These are phyloP conservation scores for Eumeta japonica DNA, from an alignment of 1,140 invertebrate genomes.

Conservation along the genomic window DNA sequence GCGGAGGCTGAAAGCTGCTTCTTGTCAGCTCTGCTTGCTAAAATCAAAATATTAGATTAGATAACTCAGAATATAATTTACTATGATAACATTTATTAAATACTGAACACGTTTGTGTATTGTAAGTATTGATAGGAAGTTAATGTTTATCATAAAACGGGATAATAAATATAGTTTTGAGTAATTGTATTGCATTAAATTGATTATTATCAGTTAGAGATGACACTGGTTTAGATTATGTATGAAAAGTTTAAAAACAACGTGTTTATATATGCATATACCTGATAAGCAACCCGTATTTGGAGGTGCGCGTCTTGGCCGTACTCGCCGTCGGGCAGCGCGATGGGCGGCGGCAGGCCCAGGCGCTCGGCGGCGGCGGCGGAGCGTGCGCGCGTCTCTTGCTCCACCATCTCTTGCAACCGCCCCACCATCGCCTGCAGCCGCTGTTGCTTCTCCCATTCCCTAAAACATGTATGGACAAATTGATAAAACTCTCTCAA, in stretches of 20 bases:
- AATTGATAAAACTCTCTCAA: not conserved
- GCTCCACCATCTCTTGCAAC: conserved; percentile 52
- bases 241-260: not conserved
- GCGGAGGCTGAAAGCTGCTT: conserved; percentile 53
- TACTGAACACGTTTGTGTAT: not conserved
- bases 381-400: conserved; percentile 43
- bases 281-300: conserved; percentile 62
- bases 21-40: conserved; percentile 59
- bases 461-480: conserved; percentile 39
- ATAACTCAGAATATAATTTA: not conserved
- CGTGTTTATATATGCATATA: no score
- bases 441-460: conserved; percentile 53
- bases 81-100: not conserved
- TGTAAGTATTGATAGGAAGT: no score
- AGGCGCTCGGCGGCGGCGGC: conserved; percentile 53
- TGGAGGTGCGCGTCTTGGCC: conserved; percentile 60
- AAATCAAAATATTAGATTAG: conserved; percentile 13
- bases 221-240: no score
- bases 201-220: no score
- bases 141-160: no score
- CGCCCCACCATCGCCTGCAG: conserved; percentile 49
- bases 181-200: no score
- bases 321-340: conserved; percentile 62
- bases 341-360: conserved; percentile 61
- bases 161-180: no score